These are phyloP conservation scores for Platyscapa corneri DNA, from an alignment of 1,140 invertebrate species.

Conservation along the genomic window DNA sequence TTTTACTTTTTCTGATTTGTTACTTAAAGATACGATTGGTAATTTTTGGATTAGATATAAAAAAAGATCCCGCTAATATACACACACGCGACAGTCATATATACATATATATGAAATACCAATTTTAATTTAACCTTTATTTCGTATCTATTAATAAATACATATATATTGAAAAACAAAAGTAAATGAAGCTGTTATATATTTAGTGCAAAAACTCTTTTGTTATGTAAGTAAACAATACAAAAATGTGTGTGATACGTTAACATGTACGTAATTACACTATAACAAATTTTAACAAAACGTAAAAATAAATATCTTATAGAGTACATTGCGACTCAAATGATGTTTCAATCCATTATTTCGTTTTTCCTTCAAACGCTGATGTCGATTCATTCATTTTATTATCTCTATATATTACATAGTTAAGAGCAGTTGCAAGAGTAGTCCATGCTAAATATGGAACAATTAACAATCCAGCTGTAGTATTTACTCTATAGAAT, in stretches of 20 bases:
- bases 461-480: conserved; percentile 82
- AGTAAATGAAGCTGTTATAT: conserved; percentile 50
- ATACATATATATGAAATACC: conserved; percentile 62
- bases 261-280: conserved; percentile 11
- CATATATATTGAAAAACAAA: conserved; percentile 62
- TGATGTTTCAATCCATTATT: conserved; percentile 21
- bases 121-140: conserved; percentile 68
- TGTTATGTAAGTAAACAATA: conserved; percentile 38
- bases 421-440: conserved; percentile 81
- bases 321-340: background rate
- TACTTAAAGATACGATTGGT: conserved; percentile 54
- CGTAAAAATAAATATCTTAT: conserved; percentile 46
- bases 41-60: conserved; percentile 50
- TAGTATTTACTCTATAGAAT: conserved; percentile 81
- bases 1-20: conserved; percentile 65
- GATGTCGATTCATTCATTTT: conserved; percentile 59
- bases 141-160: conserved; percentile 71
- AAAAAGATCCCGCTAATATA: conserved; percentile 49
- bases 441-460: conserved; percentile 88
- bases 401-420: conserved; percentile 81
- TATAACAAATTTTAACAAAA: conserved; percentile 41
- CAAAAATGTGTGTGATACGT: conserved; percentile 31
- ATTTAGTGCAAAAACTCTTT: conserved; percentile 58
- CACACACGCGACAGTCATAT: conserved; percentile 61
- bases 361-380: conserved; percentile 56